These are phyloP conservation scores for Drosophila lutescens DNA, from an alignment of 2,888 invertebrate genomes.

Conservation along the genomic window DNA sequence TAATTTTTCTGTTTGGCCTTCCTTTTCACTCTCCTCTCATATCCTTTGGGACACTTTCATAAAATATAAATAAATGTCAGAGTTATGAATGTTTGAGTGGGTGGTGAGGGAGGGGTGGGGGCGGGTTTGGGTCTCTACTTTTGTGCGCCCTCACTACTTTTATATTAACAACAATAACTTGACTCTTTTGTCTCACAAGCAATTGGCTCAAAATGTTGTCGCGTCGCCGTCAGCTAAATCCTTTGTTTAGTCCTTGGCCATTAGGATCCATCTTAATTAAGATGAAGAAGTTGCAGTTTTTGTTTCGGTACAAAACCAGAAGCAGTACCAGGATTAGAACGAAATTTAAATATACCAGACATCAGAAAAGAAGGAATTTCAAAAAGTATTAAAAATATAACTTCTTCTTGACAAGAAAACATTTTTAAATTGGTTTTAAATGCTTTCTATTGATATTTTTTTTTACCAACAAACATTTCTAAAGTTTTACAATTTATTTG, in stretches of 20 bases:
- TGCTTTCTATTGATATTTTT: no score
- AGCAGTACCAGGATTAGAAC: no score
- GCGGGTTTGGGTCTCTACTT: no score
- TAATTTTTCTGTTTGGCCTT: not conserved
- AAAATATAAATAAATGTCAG: constrained; percentile 59
- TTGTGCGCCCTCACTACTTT: not conserved
- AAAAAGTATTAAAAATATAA: no score
- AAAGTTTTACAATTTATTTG: no score
- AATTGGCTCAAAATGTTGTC: constrained; percentile 21
- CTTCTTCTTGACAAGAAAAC: no score
- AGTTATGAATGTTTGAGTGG: constrained; percentile 21
- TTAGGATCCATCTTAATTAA: constrained; percentile 9
- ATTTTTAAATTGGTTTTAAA: no score
- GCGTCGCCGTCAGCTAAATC: constrained; percentile 7
- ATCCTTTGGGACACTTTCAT: constrained; percentile 41
- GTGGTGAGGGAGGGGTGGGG: no score
- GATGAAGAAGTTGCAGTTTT: not conserved
- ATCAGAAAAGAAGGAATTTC: no score
- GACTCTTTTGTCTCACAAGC: constrained; percentile 18
- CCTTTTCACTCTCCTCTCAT: not conserved
- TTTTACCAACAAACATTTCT: no score
- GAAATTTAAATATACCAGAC: no score
- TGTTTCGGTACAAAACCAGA: not conserved
- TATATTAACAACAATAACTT: constrained; percentile 15
- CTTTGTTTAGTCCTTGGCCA: constrained; percentile 10